phyloP scores from a whole-genome alignment of 2,888 invertebrate species.

The Macrosoma leucophasiata region DNA sequence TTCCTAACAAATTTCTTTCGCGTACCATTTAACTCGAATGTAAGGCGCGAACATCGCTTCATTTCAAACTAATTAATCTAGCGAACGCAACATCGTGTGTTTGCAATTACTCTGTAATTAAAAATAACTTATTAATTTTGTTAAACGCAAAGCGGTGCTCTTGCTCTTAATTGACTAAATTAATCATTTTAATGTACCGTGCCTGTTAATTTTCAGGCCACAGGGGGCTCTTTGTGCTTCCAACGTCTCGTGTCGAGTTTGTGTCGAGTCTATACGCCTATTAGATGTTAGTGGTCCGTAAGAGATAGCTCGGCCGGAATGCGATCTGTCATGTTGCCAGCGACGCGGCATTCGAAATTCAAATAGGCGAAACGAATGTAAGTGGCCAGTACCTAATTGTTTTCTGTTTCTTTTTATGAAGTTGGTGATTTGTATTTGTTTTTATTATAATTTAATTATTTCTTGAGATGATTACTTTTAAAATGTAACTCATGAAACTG shows the following conservation, averaged over 20 bases:
- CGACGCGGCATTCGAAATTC: slow-evolving; percentile 31
- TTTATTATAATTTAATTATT: too few species aligned
- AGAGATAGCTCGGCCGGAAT: slow-evolving; percentile 27
- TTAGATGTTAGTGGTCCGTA: slow-evolving; percentile 37
- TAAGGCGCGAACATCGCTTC: slow-evolving; percentile 30
- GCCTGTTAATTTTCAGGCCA: slow-evolving; percentile 62
- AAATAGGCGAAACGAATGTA: slow-evolving; percentile 32
- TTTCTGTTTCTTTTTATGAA: too few species aligned
- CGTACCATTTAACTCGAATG: slow-evolving; percentile 34
- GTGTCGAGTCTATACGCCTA: slow-evolving; percentile 35
- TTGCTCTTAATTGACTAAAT: slow-evolving; percentile 60
- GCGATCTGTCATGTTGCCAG: slow-evolving; percentile 42
- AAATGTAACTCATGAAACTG: too few species aligned
- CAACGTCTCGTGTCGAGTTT: slow-evolving; percentile 19
- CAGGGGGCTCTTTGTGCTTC: slow-evolving; percentile 53
- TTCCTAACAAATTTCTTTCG: slow-evolving; percentile 29
- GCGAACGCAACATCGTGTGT: slow-evolving; percentile 32
- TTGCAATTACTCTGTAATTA: slow-evolving; percentile 67
- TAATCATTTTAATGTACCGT: slow-evolving; percentile 69
- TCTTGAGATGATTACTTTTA: too few species aligned
- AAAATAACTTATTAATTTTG: slow-evolving; percentile 73
- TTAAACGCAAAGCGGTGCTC: slow-evolving; percentile 41
- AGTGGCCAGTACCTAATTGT: too few species aligned
- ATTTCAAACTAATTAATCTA: slow-evolving; percentile 45
- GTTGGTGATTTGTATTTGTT: too few species aligned